phyloP scores from a whole-genome alignment of 2,113 vertebrate genomes.

The Paedocypris sp. region DNA sequence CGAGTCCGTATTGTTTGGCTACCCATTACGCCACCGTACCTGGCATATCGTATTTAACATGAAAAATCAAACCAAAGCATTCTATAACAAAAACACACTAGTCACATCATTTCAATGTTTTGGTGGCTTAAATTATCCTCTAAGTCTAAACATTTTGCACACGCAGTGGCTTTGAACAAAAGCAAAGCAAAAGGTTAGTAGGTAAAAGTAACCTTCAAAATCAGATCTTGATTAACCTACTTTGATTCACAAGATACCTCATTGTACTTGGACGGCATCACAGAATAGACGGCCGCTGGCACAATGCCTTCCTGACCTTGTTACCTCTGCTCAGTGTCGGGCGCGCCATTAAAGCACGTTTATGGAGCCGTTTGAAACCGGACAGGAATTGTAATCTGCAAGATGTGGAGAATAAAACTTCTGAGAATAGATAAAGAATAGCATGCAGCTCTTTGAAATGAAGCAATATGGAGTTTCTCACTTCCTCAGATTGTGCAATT shows the following conservation, averaged over 20 bases:
- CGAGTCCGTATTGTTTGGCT: no score
- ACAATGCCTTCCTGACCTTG: background rate
- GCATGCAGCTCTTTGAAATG: background rate
- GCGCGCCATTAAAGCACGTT: background rate
- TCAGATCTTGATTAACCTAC: background rate
- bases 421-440: background rate
- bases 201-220: no score
- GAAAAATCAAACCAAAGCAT: no score
- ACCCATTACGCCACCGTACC: no score
- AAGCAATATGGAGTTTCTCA: background rate
- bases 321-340: background rate
- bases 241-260: background rate
- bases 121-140: no score
- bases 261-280: background rate
- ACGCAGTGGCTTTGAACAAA: no score
- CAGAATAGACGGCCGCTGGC: background rate
- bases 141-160: no score
- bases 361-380: background rate
- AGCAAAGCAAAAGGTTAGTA: background rate
- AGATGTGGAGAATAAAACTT: background rate
- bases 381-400: background rate
- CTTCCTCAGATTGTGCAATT: background rate
- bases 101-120: no score
- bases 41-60: no score
- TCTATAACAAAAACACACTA: no score